Evolutionary conservation across 2,888 invertebrate species (phyloP).

Genomic region (Gisinianus flammeolus): DNA sequence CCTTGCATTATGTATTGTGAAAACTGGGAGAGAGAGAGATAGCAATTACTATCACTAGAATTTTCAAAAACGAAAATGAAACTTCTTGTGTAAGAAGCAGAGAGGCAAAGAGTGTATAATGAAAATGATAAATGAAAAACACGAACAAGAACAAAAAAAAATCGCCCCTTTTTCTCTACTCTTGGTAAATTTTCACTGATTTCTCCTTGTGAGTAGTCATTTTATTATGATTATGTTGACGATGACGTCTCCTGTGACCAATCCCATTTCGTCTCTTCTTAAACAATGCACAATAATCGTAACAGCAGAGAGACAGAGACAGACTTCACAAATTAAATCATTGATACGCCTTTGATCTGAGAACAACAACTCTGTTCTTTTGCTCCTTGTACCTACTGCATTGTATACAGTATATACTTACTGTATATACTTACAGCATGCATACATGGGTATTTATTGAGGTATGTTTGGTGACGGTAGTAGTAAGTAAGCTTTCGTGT

Average conservation of each 20-base stretch:
- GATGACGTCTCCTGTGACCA: neutral
- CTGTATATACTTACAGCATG: neutral
- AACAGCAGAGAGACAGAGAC: neutral
- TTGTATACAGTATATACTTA: neutral
- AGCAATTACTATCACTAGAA: no score
- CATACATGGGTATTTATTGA: neutral
- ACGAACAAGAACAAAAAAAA: neutral
- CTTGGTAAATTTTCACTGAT: slow-evolving; percentile 31
- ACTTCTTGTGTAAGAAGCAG: no score
- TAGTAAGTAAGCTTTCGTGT: neutral
- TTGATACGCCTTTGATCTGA: slow-evolving; percentile 18
- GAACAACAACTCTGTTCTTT: neutral
- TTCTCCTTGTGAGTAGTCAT: slow-evolving; percentile 15
- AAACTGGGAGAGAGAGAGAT: no score
- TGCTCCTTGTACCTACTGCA: neutral
- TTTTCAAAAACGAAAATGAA: no score
- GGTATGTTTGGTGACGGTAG: no score
- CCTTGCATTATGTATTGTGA: no score
- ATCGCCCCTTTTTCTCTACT: neutral
- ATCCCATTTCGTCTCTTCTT: slow-evolving; percentile 9
- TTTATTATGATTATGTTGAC: neutral
- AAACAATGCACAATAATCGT: slow-evolving; percentile 33
- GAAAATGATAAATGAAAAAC: no score
- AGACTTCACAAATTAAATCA: slow-evolving; percentile 27
- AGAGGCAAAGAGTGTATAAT: no score